These are phyloP conservation scores for Amblyteles armatorius DNA, from an alignment of 2,888 invertebrate genomes.

Conservation along the genomic window DNA sequence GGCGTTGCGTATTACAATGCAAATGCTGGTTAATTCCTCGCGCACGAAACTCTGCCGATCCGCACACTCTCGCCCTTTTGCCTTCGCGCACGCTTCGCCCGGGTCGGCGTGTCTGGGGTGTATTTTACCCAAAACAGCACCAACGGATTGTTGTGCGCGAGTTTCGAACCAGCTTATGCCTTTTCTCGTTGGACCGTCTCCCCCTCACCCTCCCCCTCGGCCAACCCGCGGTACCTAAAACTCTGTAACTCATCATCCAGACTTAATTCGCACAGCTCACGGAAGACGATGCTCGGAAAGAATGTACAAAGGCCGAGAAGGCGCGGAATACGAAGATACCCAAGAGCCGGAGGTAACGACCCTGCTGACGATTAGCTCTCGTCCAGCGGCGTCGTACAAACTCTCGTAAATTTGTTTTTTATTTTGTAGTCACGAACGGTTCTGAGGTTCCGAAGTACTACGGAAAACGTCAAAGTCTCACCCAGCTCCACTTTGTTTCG, in stretches of 20 bases:
- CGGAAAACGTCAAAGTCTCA: constrained; percentile 39
- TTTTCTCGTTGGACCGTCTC: constrained; percentile 3
- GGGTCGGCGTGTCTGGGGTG: not conserved
- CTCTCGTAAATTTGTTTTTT: not conserved
- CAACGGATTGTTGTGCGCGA: not conserved
- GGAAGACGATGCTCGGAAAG: constrained; percentile 35
- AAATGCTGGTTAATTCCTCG: constrained; percentile 78
- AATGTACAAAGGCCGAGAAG: constrained; percentile 10
- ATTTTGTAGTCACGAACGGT: constrained; percentile 26
- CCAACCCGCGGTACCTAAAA: not conserved
- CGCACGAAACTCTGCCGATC: constrained; percentile 35
- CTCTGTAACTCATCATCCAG: constrained; percentile 24
- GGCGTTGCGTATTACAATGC: constrained; percentile 79
- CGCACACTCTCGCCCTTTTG: not conserved
- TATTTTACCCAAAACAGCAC: constrained; percentile 17
- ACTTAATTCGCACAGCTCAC: constrained; percentile 37
- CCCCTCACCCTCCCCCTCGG: not conserved
- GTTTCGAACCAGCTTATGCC: not conserved
- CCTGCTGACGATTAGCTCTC: constrained; percentile 61
- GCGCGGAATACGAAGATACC: constrained; percentile 17
- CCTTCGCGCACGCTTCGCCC: constrained; percentile 26
- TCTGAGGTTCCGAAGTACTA: constrained; percentile 39
- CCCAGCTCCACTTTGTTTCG: not conserved
- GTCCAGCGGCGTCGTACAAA: constrained; percentile 23
- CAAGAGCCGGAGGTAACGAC: constrained; percentile 58